Conservation (phyloP, 2,113 vertebrate genomes). For the Eclectus roratus region DNA sequence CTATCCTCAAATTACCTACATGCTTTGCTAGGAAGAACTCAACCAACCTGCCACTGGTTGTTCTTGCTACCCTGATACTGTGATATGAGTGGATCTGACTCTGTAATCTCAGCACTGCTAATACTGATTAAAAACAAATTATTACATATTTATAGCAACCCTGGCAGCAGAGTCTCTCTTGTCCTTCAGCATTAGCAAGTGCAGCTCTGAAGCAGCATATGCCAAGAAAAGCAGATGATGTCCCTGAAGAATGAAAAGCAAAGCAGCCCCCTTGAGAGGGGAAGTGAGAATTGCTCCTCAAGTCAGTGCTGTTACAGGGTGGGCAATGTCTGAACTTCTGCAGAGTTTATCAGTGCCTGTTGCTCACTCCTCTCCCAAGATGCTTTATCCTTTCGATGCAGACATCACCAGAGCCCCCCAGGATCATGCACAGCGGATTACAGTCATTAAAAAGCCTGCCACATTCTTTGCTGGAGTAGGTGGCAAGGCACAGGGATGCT, state of each 20-base stretch:
- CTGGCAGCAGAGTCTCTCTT: constrained; percentile 27
- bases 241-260: not conserved
- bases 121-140: constrained; percentile 52
- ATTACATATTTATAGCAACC: constrained; percentile 28
- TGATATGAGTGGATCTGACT: constrained; percentile 32
- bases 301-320: not conserved
- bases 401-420: not conserved
- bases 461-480: not conserved
- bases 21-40: not conserved
- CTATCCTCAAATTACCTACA: not conserved
- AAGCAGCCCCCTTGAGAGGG: not conserved
- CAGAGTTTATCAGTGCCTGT: not conserved
- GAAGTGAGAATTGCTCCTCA: not conserved
- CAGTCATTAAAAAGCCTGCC: not conserved
- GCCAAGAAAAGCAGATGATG: not conserved
- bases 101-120: constrained; percentile 54
- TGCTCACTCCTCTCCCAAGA: not conserved
- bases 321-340: not conserved
- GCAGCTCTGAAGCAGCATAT: constrained; percentile 14
- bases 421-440: not conserved
- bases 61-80: not conserved
- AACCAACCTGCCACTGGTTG: not conserved
- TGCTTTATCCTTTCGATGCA: not conserved
- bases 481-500: not conserved
- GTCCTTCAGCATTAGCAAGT: constrained; percentile 46